phyloP scores from a whole-genome alignment of 1,140 invertebrate species.

The Dendrolimus punctatus region DNA sequence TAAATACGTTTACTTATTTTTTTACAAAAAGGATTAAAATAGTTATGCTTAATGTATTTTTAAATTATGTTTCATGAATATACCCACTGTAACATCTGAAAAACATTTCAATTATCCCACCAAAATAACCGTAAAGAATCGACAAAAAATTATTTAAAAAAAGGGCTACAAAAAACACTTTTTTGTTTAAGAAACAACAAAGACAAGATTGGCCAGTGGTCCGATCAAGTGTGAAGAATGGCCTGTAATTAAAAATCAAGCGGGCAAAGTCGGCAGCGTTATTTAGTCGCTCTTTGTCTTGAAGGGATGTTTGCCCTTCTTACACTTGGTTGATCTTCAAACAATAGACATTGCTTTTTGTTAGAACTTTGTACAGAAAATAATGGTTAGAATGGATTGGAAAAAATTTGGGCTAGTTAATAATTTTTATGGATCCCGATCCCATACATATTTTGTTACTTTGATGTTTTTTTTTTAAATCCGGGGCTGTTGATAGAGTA shows the following conservation, averaged over 20 bases:
- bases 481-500: no score
- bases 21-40: no score
- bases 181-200: constrained; percentile 55
- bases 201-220: constrained; percentile 47
- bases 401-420: no score
- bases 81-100: constrained; percentile 16
- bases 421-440: no score
- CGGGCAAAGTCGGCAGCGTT: constrained; percentile 41
- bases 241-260: constrained; percentile 66
- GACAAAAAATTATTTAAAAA: constrained; percentile 41
- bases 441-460: no score
- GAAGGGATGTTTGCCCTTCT: constrained; percentile 34
- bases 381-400: no score
- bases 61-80: no score
- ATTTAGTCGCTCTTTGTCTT: constrained; percentile 29
- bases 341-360: constrained; percentile 23
- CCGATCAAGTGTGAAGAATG: constrained; percentile 59
- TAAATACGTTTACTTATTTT: no score
- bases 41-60: no score
- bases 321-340: constrained; percentile 44
- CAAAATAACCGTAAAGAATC: constrained; percentile 55
- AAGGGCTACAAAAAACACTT: constrained; percentile 46
- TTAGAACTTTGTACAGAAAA: no score
- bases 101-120: constrained; percentile 47
- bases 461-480: no score